Percentiles rank a stretch among this genome's conserved stretches.
Evolutionary conservation across 2,888 invertebrate genomes (phyloP).

Genomic region (Balanococcus diminutus): DNA sequence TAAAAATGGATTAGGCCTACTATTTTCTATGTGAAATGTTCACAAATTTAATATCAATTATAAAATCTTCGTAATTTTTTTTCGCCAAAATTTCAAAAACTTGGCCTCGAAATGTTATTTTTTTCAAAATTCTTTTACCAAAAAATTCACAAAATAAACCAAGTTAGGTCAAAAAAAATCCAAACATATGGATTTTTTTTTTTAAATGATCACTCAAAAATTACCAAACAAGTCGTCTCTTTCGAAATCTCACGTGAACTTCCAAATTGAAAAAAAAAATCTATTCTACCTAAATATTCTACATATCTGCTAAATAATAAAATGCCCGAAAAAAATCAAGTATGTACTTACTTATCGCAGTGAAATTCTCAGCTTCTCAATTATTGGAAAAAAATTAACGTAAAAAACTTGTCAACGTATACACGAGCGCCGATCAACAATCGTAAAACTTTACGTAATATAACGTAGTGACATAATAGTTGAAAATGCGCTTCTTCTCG

Average conservation of each 20-base stretch:
- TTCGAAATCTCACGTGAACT: background rate
- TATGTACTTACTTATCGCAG: background rate
- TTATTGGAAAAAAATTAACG: background rate
- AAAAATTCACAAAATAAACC: background rate
- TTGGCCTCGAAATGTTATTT: background rate
- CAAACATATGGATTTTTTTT: too few relatives aligned
- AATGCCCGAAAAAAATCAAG: background rate
- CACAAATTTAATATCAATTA: too few relatives aligned
- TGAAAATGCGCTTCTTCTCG: background rate
- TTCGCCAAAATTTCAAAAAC: background rate
- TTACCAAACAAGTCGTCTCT: background rate
- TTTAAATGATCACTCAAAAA: background rate
- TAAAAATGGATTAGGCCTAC: too few relatives aligned
- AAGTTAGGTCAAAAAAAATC: background rate
- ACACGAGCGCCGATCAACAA: slow-evolving; percentile 28
- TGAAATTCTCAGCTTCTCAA: background rate
- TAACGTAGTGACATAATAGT: slow-evolving; percentile 26
- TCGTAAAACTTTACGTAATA: slow-evolving; percentile 20
- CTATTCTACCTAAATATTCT: background rate
- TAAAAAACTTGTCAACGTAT: background rate
- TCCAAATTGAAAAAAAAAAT: background rate
- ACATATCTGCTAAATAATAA: too few relatives aligned
- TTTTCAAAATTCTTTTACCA: background rate
- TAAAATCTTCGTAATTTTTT: background rate
- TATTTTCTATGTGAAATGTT: too few relatives aligned